Percentiles rank a stretch among this genome's conserved stretches.
Conservation (phyloP, 2,113 vertebrate genomes). For the Aythya baeri region DNA sequence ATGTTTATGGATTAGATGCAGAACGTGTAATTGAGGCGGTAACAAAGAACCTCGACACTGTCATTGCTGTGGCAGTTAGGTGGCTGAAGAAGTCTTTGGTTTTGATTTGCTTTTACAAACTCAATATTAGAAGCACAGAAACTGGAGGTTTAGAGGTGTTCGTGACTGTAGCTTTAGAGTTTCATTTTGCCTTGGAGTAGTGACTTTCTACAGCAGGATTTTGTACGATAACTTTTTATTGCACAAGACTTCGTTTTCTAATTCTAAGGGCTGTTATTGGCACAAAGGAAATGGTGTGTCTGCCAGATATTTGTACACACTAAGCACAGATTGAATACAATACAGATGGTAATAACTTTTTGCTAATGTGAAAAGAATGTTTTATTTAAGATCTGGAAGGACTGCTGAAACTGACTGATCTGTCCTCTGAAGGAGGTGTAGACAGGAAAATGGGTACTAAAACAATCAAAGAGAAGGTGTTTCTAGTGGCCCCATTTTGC, state of each 20-base stretch:
- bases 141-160: neutral
- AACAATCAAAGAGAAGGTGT: neutral
- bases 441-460: conserved; percentile 23
- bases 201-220: conserved; percentile 37
- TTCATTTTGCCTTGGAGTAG: conserved; percentile 50
- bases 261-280: conserved; percentile 68
- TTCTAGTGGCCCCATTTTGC: neutral
- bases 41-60: neutral
- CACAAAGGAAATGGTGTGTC: conserved; percentile 5
- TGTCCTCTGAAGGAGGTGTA: neutral
- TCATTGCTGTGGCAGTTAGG: neutral
- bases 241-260: conserved; percentile 73
- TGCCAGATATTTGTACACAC: conserved; percentile 75
- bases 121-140: neutral
- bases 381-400: conserved; percentile 45
- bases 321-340: conserved; percentile 66
- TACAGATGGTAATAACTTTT: conserved; percentile 76
- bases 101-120: neutral
- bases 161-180: neutral
- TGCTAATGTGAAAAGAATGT: conserved; percentile 60
- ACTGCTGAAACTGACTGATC: conserved; percentile 15
- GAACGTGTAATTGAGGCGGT: neutral
- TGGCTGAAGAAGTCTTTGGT: neutral
- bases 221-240: conserved; percentile 35
- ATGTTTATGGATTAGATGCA: neutral